Evolutionary conservation across 2,797 vertebrate species (phyloP).

Genomic region (Coregonus sp.): DNA sequence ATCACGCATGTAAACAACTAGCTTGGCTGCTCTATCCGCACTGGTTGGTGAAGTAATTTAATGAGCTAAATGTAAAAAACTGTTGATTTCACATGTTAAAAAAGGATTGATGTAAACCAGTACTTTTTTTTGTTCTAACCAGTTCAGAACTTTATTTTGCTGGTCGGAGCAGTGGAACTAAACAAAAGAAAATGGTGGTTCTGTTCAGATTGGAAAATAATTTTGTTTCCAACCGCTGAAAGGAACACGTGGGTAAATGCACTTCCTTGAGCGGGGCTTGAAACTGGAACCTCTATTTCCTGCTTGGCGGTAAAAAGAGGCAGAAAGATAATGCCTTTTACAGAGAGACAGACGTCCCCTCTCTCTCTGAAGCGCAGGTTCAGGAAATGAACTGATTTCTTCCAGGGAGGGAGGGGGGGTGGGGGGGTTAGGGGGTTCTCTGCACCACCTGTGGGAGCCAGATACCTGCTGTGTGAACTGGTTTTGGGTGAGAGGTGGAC

Average conservation of each 20-base stretch:
- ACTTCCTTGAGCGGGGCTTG: constrained; percentile 21
- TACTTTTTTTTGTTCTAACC: too few relatives aligned
- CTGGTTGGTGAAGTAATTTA: too few relatives aligned
- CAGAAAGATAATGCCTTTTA: constrained; percentile 66
- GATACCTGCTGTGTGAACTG: background rate
- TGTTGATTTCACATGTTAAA: too few relatives aligned
- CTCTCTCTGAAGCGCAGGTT: constrained; percentile 44
- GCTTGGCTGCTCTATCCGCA: too few relatives aligned
- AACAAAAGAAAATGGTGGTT: too few relatives aligned
- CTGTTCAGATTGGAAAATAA: too few relatives aligned
- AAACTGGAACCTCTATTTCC: constrained; percentile 67
- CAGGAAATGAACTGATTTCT: constrained; percentile 66
- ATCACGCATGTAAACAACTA: too few relatives aligned
- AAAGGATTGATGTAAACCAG: too few relatives aligned
- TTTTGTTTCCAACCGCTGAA: too few relatives aligned
- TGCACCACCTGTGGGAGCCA: constrained; percentile 50
- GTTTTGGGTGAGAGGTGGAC: background rate
- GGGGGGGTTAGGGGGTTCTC: constrained; percentile 48
- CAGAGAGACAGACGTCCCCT: constrained; percentile 63
- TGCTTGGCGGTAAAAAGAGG: constrained; percentile 54
- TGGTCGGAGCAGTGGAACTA: too few relatives aligned
- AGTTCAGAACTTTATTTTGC: too few relatives aligned
- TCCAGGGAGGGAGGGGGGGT: constrained; percentile 39
- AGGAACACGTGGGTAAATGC: background rate
- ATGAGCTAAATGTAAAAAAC: too few relatives aligned